Evolutionary conservation across 2,113 vertebrate species (phyloP), one percentile per base, ranked within the genome.

Genomic region (Calypte anna): DNA sequence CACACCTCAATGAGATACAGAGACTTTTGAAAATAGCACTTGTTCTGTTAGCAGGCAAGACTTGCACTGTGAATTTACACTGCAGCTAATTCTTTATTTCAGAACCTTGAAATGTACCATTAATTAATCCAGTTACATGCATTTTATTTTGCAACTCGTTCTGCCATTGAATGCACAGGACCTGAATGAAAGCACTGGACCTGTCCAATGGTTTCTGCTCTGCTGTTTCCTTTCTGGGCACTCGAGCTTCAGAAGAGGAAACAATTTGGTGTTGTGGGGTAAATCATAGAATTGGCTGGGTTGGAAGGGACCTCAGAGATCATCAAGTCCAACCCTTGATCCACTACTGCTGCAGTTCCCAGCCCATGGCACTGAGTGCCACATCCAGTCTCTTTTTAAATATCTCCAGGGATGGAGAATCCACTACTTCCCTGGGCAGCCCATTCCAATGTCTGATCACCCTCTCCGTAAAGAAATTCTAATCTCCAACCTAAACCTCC

Each of bases 111-210:
- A 82, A 70, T 74, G 94, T 53, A 33, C 79, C 38, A 25, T 11
- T 96, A 86, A 96, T 95, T 90, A 90, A 95, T 91, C 82, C 72
- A 93, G 86, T 91, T 88, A 46, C 25, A 25, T 40, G 64, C 57
- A 50, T 48, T 83, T 77, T 59, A 48, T 90, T 86, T 83, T 75
- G 91, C 86, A 82, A 16, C 94, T 61, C 68, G 18, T 84, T 84
- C 51, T 90, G 82, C 82, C 38, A 6, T 3, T 69, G 90, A 33
- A 27, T 11, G 50, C 63, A 1, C 9, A 76, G 81, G 80, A 48
- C 24, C 30, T 14, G 82, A 62, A 33, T 58, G 85, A 62, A 63
- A 82, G 85, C 74, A 31, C 55, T 36, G 80, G 59, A 33, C 51
- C 89, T 84, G 63, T 5, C 5, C 80, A 46, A 31, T 30, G 86